phyloP scores from a whole-genome alignment of 2,113 vertebrate genomes.

The Alces alces region DNA sequence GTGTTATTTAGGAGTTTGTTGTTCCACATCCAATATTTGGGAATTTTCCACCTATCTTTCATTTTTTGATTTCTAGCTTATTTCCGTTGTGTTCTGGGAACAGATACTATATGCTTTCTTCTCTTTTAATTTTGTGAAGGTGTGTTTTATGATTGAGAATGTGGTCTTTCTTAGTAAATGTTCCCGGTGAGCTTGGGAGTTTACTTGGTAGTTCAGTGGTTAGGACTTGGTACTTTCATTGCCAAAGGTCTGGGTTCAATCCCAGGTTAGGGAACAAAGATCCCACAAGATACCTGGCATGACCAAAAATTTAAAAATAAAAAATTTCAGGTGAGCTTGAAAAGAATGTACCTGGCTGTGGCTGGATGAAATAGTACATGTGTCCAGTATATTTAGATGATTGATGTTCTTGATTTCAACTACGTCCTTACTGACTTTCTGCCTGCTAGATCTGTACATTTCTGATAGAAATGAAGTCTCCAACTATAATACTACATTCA shows the following conservation, averaged over 20 bases:
- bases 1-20: background rate
- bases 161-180: background rate
- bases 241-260: background rate
- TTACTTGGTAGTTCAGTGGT: background rate
- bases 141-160: background rate
- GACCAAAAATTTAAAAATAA: background rate
- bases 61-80: background rate
- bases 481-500: background rate
- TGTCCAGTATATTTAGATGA: background rate
- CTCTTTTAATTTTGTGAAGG: background rate
- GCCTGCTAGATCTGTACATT: background rate
- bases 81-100: background rate
- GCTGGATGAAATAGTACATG: background rate
- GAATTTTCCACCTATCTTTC: background rate
- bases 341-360: background rate
- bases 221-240: background rate
- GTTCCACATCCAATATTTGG: background rate
- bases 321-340: background rate
- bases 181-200: background rate
- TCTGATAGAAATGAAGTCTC: background rate
- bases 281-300: accelerated
- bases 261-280: background rate
- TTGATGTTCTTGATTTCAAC: background rate
- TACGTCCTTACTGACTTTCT: background rate
- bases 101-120: background rate